Percentiles rank a stretch among this genome's conserved stretches.
Evolutionary conservation across 1,140 invertebrate species (phyloP).

Genomic region (Matsumurasca onukii): DNA sequence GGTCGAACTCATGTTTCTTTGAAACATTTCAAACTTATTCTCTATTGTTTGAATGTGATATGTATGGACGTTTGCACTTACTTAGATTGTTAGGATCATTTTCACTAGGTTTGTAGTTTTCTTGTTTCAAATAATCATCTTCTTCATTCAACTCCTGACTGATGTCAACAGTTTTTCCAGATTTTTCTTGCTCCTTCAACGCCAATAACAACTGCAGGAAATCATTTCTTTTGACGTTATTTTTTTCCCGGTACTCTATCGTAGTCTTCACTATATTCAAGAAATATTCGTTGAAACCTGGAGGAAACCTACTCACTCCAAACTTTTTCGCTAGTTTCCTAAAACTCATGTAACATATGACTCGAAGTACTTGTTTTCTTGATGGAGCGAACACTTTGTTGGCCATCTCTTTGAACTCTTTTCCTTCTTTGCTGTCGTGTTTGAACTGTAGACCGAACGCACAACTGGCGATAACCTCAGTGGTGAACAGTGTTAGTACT

Average conservation of each 20-base stretch:
- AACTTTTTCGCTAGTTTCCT: constrained; percentile 39
- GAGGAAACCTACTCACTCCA: constrained; percentile 41
- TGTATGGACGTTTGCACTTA: too few relatives aligned
- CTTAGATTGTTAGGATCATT: too few relatives aligned
- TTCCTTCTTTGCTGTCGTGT: neutral
- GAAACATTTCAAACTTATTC: too few relatives aligned
- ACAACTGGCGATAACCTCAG: constrained; percentile 58
- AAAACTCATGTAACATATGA: constrained; percentile 21
- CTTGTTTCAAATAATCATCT: constrained; percentile 8
- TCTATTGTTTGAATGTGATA: too few relatives aligned
- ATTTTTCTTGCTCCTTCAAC: constrained; percentile 43
- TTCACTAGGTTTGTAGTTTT: too few relatives aligned
- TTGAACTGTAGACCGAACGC: too few relatives aligned
- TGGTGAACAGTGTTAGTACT: constrained; percentile 50
- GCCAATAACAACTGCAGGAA: constrained; percentile 55
- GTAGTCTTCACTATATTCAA: constrained; percentile 48
- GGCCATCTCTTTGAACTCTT: neutral
- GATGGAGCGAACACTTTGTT: neutral
- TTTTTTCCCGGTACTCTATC: constrained; percentile 50
- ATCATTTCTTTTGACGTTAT: constrained; percentile 50
- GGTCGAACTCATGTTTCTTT: too few relatives aligned
- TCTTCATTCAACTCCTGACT: neutral
- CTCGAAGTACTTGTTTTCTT: neutral
- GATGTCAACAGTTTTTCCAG: neutral
- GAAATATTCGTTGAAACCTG: constrained; percentile 51